Conservation (phyloP, 2,113 vertebrate genomes). For the Pygoscelis antarcticus region DNA sequence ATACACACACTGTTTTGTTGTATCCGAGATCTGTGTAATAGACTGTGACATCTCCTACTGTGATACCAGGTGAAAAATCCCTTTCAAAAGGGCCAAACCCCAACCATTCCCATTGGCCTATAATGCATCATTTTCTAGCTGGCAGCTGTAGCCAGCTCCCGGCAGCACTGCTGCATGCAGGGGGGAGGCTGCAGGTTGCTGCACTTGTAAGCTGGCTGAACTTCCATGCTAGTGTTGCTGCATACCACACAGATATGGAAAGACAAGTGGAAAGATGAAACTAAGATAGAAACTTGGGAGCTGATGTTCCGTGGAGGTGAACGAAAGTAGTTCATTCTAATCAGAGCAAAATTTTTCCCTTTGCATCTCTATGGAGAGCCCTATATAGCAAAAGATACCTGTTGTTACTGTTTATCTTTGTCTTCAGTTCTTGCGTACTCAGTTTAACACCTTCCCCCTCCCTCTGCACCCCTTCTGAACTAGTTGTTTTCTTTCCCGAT, state of each 20-base stretch:
- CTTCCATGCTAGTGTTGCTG: background rate
- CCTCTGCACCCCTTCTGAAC: background rate
- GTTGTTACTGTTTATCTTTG: background rate
- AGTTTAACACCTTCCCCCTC: accelerated
- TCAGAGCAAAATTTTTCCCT: background rate
- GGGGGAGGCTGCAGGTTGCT: background rate
- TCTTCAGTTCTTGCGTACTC: background rate
- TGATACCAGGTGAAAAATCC: constrained; percentile 6
- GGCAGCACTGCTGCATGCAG: accelerated
- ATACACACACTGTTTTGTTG: background rate
- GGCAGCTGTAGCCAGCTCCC: background rate
- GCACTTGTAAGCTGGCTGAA: background rate
- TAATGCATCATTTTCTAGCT: accelerated
- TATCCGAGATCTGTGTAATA: background rate
- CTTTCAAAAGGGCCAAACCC: background rate
- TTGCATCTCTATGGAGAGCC: background rate
- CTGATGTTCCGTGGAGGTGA: background rate
- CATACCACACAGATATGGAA: accelerated
- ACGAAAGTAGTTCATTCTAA: background rate
- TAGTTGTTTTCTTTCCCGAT: background rate
- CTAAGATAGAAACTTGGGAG: background rate
- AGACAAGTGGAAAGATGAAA: background rate
- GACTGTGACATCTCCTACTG: constrained; percentile 33
- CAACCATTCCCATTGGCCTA: accelerated
- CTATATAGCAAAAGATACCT: background rate